A percentile compares a stretch with the other conserved stretches of the same genome.
These are phyloP conservation scores for human (Homo sapiens) DNA, from an alignment of 2,113 vertebrate species.

Conservation along the genomic window DNA sequence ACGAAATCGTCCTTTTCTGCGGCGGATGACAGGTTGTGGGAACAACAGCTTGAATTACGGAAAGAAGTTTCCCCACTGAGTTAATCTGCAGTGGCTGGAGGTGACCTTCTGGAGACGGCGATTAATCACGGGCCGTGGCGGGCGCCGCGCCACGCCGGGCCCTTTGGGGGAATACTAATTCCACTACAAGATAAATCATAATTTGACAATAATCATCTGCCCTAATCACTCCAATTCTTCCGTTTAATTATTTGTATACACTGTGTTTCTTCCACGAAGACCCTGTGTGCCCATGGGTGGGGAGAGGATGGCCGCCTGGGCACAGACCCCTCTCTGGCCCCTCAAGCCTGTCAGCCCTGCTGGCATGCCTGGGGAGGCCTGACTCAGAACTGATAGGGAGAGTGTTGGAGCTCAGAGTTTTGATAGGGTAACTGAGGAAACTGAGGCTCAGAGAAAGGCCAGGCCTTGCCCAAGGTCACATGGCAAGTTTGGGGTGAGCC, in stretches of 20 bases:
- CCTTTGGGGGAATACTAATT: conserved; percentile 86
- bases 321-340: neutral
- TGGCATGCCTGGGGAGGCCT: neutral
- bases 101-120: conserved; percentile 89
- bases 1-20: conserved; percentile 83
- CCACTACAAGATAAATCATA: conserved; percentile 89
- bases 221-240: conserved; percentile 87
- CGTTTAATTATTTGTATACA: conserved; percentile 88
- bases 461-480: neutral
- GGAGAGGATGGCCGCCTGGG: neutral
- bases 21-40: conserved; percentile 87
- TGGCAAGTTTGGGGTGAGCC: neutral
- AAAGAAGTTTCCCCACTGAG: conserved; percentile 90
- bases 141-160: conserved; percentile 83
- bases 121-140: conserved; percentile 87
- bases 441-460: neutral
- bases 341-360: neutral
- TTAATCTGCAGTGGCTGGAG: conserved; percentile 89
- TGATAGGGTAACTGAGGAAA: neutral
- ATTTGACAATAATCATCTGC: conserved; percentile 90
- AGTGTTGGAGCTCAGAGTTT: neutral
- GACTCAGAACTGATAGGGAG: neutral
- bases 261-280: conserved; percentile 74
- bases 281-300: conserved; percentile 60
- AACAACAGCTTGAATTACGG: conserved; percentile 90